These are phyloP conservation scores for Cynodonichthys magdalenae DNA, from an alignment of 2,797 vertebrate species.

Conservation along the genomic window DNA sequence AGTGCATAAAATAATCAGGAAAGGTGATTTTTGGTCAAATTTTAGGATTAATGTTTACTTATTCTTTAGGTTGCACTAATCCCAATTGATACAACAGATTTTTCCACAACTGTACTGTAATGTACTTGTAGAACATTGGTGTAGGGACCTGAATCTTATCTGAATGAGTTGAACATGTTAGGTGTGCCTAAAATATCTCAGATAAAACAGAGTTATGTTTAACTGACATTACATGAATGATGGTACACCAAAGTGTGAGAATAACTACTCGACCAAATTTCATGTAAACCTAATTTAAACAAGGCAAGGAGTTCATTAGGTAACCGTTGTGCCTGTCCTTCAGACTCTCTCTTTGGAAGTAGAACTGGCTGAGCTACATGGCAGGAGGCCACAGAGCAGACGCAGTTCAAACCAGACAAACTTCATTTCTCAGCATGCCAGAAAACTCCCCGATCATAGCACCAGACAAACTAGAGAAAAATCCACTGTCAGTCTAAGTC, in stretches of 20 bases:
- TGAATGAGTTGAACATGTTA: too few species aligned
- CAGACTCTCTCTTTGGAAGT: constrained; percentile 7
- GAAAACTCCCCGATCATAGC: constrained; percentile 4
- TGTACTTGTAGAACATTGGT: too few species aligned
- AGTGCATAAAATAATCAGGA: too few species aligned
- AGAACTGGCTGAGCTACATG: constrained; percentile 4
- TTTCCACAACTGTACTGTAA: too few species aligned
- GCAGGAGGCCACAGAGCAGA: constrained; percentile 16
- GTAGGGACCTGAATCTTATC: too few species aligned
- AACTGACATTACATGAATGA: neutral
- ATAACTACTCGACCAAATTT: neutral
- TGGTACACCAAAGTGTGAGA: neutral
- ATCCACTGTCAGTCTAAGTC: neutral
- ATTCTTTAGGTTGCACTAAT: too few species aligned
- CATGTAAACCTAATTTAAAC: neutral
- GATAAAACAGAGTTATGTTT: neutral
- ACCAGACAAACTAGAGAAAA: neutral
- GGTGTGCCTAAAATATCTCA: neutral
- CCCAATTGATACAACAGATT: too few species aligned
- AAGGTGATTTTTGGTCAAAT: too few species aligned
- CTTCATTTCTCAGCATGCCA: constrained; percentile 24
- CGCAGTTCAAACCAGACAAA: constrained; percentile 7
- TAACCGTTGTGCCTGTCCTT: constrained; percentile 1
- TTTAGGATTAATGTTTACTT: too few species aligned
- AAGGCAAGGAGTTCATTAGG: neutral